phyloP scores from a whole-genome alignment of 2,797 vertebrate species.

The Melanotaenia pygmaea region DNA sequence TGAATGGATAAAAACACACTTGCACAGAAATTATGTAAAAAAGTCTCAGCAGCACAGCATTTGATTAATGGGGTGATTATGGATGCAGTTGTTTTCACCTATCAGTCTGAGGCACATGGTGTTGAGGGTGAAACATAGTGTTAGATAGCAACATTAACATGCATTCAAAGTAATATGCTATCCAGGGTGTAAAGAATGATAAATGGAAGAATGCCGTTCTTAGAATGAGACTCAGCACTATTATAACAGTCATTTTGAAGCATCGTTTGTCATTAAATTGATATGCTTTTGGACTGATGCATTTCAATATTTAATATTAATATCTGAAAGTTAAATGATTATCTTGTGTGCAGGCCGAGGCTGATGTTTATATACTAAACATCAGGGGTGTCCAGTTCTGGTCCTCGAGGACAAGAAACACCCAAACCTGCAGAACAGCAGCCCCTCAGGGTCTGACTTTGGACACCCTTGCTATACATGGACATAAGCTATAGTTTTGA shows the following conservation, averaged over 20 bases:
- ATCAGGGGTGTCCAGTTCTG: too few species aligned
- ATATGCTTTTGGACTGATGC: constrained; percentile 1
- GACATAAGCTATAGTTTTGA: too few species aligned
- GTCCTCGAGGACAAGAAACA: too few species aligned
- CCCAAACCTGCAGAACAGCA: too few species aligned
- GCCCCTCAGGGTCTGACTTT: too few species aligned
- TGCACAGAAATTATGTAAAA: constrained; percentile 39
- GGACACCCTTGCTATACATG: too few species aligned
- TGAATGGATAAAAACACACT: constrained; percentile 50
- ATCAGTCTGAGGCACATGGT: constrained; percentile 45
- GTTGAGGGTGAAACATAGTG: constrained; percentile 52
- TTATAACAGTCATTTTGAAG: constrained; percentile 22
- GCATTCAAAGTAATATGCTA: constrained; percentile 57
- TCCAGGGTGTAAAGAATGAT: constrained; percentile 33
- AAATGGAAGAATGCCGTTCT: constrained; percentile 31
- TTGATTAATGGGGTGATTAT: constrained; percentile 66
- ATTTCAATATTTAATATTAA: neutral
- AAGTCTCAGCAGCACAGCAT: constrained; percentile 27
- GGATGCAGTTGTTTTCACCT: constrained; percentile 66
- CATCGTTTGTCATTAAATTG: constrained; percentile 23
- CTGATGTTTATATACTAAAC: neutral
- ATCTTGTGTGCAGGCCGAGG: neutral
- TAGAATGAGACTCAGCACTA: constrained; percentile 19
- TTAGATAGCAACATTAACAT: constrained; percentile 47
- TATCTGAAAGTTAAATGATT: neutral